Evolutionary conservation across 2,113 vertebrate species (phyloP).

Genomic region (Speoplatyrhinus poulsoni): DNA sequence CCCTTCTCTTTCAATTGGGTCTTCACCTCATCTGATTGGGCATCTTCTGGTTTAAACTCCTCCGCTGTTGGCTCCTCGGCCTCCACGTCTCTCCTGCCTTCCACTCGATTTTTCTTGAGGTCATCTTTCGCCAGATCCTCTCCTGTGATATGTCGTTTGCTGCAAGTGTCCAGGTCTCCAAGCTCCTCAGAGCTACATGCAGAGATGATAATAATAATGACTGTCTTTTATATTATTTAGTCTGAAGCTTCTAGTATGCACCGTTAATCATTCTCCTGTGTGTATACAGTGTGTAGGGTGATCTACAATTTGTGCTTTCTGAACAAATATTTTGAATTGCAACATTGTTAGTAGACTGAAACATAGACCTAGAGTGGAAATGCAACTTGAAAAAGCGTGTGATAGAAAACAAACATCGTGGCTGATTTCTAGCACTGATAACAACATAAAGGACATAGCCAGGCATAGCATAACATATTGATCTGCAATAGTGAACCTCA

Average conservation of each 20-base stretch:
- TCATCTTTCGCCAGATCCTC: conserved; percentile 72
- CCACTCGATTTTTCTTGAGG: conserved; percentile 76
- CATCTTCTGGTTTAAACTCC: background rate
- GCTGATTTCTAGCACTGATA: background rate
- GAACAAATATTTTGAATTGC: background rate
- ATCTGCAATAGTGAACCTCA: too few species aligned
- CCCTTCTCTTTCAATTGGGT: conserved; percentile 16
- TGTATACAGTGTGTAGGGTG: too few species aligned
- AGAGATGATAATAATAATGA: background rate
- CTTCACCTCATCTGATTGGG: conserved; percentile 26
- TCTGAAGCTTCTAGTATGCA: too few species aligned
- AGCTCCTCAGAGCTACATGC: conserved; percentile 61
- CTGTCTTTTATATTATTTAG: background rate
- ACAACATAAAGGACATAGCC: background rate
- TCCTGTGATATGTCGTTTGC: conserved; percentile 65
- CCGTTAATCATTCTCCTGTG: too few species aligned
- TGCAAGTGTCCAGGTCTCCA: conserved; percentile 53
- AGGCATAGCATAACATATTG: too few species aligned
- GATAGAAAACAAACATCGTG: background rate
- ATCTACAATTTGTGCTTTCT: too few species aligned
- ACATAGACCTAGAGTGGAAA: background rate
- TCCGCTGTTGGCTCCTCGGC: conserved; percentile 10
- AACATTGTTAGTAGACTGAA: background rate
- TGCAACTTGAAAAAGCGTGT: background rate
- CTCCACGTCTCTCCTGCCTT: conserved; percentile 26